Base-by-base conservation (phyloP, 2,888 invertebrate species). In the Pyrrhia umbra region DNA sequence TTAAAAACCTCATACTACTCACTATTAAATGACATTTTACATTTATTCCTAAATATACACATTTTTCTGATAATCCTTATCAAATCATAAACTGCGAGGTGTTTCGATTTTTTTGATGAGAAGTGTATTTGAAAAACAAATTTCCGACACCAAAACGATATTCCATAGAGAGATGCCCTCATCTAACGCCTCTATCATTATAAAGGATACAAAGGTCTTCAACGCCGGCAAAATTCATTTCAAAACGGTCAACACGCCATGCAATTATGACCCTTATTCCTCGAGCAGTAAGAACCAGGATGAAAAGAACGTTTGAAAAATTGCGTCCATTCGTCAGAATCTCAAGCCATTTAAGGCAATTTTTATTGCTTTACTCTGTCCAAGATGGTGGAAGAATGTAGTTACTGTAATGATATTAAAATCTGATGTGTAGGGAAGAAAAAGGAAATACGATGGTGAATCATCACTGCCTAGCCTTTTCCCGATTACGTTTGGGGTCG, bases 291-390 rank as follows among this genome's bases (percentile, higher is more conserved):
- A 65, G 61, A 30, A 2, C n/a, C 13, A 50, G 9, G 6, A 50
- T 56, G 46, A 60, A 47, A 8, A 18, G 45, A 43, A 40, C 43
- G 2, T 59, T 45, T 59, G 60, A 67, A 43, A 76, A 63, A 73
- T 70, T 62, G 70, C 50, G 43, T 21, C 37, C 58, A 70, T 76
- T 73, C 72, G 51, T 69, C 67, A 69, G 71, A 64, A 67, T 65
- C 62, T 60, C 52, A 25, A 73, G 62, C 58, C 62, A 65, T 76
- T 76, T 70, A 10, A 40, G 62, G 58, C 57, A 52, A 73, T 78
- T 77, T 73, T 76, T 78, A 78, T 65, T 52, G 51, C 60, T 49
- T 25, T 49, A 46, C 23, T 50, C 15, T 40, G 59, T 49, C 21
- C 25, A 54, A 21, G 43, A 47, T n/a, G 34, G 27, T 21, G 23